Percentiles rank a stretch among this genome's conserved stretches.
phyloP scores from a whole-genome alignment of 2,888 invertebrate species.

The Trachelus troglodyta region DNA sequence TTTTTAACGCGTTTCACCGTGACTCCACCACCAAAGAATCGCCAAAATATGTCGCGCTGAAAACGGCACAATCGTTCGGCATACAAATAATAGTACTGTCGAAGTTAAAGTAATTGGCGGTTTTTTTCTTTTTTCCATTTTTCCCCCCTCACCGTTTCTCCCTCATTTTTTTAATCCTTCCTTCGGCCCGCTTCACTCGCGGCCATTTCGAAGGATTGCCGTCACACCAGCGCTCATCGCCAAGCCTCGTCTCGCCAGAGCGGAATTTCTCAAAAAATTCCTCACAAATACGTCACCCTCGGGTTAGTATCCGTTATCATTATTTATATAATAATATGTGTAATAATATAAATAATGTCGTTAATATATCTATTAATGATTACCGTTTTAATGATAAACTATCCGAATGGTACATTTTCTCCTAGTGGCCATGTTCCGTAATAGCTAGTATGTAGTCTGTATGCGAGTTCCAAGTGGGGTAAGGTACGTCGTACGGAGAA shows the following conservation, averaged over 20 bases:
- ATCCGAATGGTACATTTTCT: conserved; percentile 59
- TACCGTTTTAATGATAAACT: conserved; percentile 62
- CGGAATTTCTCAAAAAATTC: no score
- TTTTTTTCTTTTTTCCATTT: conserved; percentile 36
- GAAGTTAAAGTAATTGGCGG: conserved; percentile 65
- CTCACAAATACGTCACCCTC: conserved; percentile 53
- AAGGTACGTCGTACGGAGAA: conserved; percentile 60
- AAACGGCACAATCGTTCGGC: conserved; percentile 66
- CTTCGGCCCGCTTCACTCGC: conserved; percentile 15
- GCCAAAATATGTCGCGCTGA: conserved; percentile 65
- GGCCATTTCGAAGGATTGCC: conserved; percentile 11
- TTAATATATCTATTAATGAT: conserved; percentile 63
- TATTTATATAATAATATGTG: conserved; percentile 60
- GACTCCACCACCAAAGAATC: conserved; percentile 59
- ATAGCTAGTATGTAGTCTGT: conserved; percentile 52
- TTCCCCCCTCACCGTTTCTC: not conserved
- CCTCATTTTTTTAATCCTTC: conserved; percentile 13
- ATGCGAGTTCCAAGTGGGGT: conserved; percentile 57
- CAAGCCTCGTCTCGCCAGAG: no score
- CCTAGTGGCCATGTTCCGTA: conserved; percentile 59
- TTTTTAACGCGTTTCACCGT: conserved; percentile 50
- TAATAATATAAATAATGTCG: conserved; percentile 65
- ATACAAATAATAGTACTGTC: conserved; percentile 65
- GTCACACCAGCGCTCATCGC: conserved; percentile 10
- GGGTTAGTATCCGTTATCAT: conserved; percentile 58